Percentiles rank a stretch among this genome's conserved stretches.
phyloP scores from a whole-genome alignment of 2,113 vertebrate genomes.

The Macquaria australasica region DNA sequence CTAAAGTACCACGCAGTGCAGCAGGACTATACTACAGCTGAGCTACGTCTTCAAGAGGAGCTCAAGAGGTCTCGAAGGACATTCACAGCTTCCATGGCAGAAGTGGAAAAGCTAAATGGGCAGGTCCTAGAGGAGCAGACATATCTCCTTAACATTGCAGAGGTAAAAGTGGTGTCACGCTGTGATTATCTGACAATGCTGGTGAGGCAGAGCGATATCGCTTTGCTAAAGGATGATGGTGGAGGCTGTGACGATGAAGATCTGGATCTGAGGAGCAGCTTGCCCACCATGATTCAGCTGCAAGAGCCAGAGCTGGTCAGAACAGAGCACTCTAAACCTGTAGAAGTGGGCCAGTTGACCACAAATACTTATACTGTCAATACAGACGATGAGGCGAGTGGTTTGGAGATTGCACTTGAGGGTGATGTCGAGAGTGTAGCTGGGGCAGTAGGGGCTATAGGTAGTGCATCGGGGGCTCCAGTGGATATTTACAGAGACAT shows the following conservation, averaged over 20 bases:
- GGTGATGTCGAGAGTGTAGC: constrained; percentile 37
- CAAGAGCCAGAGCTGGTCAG: constrained; percentile 93
- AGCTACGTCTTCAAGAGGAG: constrained; percentile 92
- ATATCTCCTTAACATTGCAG: constrained; percentile 93
- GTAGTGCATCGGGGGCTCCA: constrained; percentile 43
- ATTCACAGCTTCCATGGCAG: constrained; percentile 90
- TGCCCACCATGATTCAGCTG: constrained; percentile 89
- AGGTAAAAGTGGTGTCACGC: constrained; percentile 95
- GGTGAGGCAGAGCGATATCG: constrained; percentile 93
- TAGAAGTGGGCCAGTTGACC: constrained; percentile 91
- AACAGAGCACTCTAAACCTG: constrained; percentile 86
- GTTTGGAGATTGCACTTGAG: constrained; percentile 72
- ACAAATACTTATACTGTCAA: constrained; percentile 90
- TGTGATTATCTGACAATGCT: constrained; percentile 96
- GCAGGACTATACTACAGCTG: constrained; percentile 92
- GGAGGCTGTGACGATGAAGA: constrained; percentile 85
- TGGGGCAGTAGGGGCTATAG: constrained; percentile 32
- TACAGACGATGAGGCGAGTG: constrained; percentile 87
- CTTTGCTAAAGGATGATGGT: constrained; percentile 89
- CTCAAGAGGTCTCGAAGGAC: constrained; percentile 90
- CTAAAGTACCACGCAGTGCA: constrained; percentile 90
- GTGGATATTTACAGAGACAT: constrained; percentile 87
- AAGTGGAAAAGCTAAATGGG: constrained; percentile 93
- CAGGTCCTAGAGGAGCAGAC: constrained; percentile 95
- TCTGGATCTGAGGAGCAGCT: constrained; percentile 87